phyloP scores from a whole-genome alignment of 2,888 invertebrate genomes.

The Synergus japonicus region DNA sequence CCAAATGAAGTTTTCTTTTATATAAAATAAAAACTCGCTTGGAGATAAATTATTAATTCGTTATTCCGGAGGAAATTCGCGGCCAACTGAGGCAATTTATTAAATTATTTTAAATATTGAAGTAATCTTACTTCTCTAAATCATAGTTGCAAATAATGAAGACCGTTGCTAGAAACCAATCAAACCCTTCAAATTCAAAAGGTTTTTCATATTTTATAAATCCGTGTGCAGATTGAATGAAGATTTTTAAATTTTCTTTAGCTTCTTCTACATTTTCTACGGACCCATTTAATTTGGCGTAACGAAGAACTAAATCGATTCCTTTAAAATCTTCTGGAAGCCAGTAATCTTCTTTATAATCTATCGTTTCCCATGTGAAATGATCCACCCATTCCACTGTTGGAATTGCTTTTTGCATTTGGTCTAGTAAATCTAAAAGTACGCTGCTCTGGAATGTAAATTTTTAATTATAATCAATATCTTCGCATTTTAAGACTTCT shows the following conservation, averaged over 20 bases:
- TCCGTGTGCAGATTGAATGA: conserved; percentile 66
- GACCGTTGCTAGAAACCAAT: conserved; percentile 74
- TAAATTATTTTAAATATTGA: conserved; percentile 36
- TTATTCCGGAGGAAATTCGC: conserved; percentile 63
- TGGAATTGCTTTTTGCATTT: conserved; percentile 74
- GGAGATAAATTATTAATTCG: background rate
- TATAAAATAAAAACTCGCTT: background rate
- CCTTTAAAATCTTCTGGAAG: conserved; percentile 70
- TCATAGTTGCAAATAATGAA: conserved; percentile 71
- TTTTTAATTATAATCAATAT: background rate
- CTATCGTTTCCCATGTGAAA: conserved; percentile 65
- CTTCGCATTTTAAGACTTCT: background rate
- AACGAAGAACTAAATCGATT: conserved; percentile 67
- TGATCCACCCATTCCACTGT: conserved; percentile 71
- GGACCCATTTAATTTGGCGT: conserved; percentile 64
- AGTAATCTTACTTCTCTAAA: conserved; percentile 64
- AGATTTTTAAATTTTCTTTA: conserved; percentile 65
- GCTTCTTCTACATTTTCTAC: conserved; percentile 54
- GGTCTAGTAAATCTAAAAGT: conserved; percentile 66
- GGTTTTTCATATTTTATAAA: conserved; percentile 69
- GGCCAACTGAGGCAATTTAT: conserved; percentile 69
- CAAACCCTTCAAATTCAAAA: conserved; percentile 68
- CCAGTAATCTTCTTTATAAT: conserved; percentile 61
- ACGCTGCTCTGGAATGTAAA: conserved; percentile 62
- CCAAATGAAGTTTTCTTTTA: conserved; percentile 34